phyloP scores from a whole-genome alignment of 1,140 invertebrate species.

The Drosophila serrata region DNA sequence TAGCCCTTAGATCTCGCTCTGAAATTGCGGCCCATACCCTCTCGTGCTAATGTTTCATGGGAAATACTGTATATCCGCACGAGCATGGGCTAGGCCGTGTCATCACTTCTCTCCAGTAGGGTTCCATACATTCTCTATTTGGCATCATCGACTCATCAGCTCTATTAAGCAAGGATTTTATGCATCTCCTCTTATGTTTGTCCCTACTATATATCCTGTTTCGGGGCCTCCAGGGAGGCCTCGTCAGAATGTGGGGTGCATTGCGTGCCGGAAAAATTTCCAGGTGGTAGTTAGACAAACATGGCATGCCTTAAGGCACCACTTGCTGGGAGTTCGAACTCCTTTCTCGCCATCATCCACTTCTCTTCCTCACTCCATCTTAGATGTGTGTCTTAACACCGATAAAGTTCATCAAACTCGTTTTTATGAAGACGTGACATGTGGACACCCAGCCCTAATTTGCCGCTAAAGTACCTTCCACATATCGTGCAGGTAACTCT shows the following conservation, averaged over 20 bases:
- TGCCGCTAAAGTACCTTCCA: neutral
- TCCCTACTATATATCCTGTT: constrained; percentile 17
- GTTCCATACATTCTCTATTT: constrained; percentile 10
- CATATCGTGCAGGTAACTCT: too few relatives aligned
- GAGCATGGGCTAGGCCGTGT: constrained; percentile 6
- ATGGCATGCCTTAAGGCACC: constrained; percentile 7
- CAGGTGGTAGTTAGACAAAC: constrained; percentile 8
- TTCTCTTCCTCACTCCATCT: constrained; percentile 34
- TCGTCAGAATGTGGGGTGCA: constrained; percentile 11
- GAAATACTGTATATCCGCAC: neutral
- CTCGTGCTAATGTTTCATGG: constrained; percentile 6
- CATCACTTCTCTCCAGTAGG: constrained; percentile 30
- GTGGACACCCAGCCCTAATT: neutral
- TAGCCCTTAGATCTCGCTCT: neutral
- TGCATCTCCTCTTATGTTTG: constrained; percentile 15
- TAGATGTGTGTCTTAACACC: neutral
- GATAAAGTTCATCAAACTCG: neutral
- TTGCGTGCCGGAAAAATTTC: constrained; percentile 9
- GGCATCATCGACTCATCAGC: constrained; percentile 18
- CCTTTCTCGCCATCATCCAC: constrained; percentile 30
- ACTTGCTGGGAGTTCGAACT: constrained; percentile 31
- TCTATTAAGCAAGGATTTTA: constrained; percentile 18
- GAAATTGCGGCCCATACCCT: constrained; percentile 17
- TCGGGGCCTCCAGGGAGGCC: neutral
- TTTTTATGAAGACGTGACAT: neutral